A percentile compares a stretch with the other conserved stretches of the same genome.
phyloP scores from a whole-genome alignment of 2,888 invertebrate genomes.

The Chydorus sphaericus region DNA sequence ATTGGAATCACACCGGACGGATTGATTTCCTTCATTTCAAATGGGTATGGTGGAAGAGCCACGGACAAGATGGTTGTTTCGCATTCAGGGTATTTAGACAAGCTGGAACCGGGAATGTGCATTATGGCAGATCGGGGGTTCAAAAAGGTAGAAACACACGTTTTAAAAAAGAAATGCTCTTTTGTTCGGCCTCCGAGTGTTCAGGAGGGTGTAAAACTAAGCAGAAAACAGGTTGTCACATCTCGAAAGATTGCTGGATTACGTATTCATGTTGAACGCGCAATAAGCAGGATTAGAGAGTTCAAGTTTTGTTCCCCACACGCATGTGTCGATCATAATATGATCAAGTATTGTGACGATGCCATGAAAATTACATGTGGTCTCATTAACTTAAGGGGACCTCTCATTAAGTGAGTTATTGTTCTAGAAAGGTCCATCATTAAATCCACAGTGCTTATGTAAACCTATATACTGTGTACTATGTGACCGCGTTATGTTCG shows the following conservation, averaged over 20 bases:
- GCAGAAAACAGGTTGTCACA: neutral
- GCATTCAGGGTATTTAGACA: neutral
- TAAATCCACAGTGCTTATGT: too few relatives aligned
- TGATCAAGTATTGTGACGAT: neutral
- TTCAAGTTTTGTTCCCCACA: neutral
- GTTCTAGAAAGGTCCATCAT: too few relatives aligned
- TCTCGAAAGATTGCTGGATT: neutral
- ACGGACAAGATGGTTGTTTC: neutral
- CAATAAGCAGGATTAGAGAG: neutral
- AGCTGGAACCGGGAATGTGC: neutral
- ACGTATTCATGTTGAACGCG: neutral
- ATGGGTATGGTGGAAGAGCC: conserved; percentile 24
- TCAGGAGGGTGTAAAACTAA: neutral
- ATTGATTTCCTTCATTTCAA: conserved; percentile 25
- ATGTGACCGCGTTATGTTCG: too few relatives aligned
- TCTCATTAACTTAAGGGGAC: neutral
- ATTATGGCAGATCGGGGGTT: neutral
- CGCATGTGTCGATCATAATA: neutral
- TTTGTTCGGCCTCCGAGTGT: neutral
- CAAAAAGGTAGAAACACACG: neutral
- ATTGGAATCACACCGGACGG: conserved; percentile 23
- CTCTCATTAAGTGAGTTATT: neutral
- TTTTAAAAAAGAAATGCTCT: neutral
- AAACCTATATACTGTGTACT: too few relatives aligned
- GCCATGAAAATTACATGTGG: neutral